Base-by-base conservation (phyloP, 30 jellyfish, hydroid and myxozoan genomes). In the Turritopsis dohrnii region DNA sequence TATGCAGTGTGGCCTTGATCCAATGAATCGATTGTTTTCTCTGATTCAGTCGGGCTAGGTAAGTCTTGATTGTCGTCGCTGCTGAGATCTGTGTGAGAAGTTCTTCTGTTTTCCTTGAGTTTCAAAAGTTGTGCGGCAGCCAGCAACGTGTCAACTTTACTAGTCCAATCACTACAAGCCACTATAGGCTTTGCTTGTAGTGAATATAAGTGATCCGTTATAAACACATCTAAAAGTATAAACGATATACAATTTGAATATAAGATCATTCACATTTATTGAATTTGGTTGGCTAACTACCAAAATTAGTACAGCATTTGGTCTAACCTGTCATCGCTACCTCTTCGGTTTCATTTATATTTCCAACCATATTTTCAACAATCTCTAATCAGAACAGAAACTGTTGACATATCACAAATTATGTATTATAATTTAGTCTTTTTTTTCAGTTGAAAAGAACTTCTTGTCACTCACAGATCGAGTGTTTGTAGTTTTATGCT, bases 21-120 rank as follows among this genome's bases (percentile, higher is more conserved):
- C 28, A 80, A 52, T 4, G 87, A 80, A 26, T 80, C 60, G 26
- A 53, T 29, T 19, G 87, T 24, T n/a, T 65, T 27, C 1, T 80
- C 87, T 0, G 87, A 80, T 53, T 80, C 87, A 9, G 87, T 31
- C 24, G 87, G 87, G 65, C 87, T 80, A 13, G 87, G 87, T 52
- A 80, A 80, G 29, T 30, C 69, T 27, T n/a, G 28, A 19, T 9
- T 69, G 9, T 23, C 31, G 17, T n/a, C 30, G 22, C 30, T 69
- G 65, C 23, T 74, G 9, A 23, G 83, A 23, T n/a, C 26, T 0
- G 24, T 16, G 28, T 19, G 83, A 21, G 28, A 23, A 30, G 29
- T 31, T 27, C 77, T 22, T 52, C 52, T 80, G 60, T 80, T 18
- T n/a, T 80, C 87, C 27, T 80, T 53, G 20, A 80, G 87, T 27